Evolutionary conservation across 1,140 invertebrate species (phyloP).

Genomic region (Hyles euphorbiae): DNA sequence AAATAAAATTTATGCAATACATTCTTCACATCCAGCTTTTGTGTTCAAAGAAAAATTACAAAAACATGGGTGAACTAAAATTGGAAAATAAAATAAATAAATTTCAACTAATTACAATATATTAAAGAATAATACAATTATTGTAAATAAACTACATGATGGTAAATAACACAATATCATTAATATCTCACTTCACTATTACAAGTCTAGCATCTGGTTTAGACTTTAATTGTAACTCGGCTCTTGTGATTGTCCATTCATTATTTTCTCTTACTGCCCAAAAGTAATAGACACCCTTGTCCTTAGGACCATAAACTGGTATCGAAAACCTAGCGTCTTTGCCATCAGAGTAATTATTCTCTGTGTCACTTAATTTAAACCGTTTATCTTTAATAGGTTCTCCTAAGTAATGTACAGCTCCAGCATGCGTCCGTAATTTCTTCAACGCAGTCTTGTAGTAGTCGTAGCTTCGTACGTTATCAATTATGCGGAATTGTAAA

Average conservation of each 20-base stretch:
- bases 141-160: too few relatives aligned
- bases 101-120: background rate
- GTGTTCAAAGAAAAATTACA: background rate
- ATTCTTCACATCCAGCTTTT: too few relatives aligned
- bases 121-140: background rate
- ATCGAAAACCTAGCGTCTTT: constrained; percentile 76
- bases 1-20: too few relatives aligned
- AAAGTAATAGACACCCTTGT: constrained; percentile 76
- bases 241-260: constrained; percentile 68
- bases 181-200: constrained; percentile 41
- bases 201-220: constrained; percentile 69
- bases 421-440: constrained; percentile 71
- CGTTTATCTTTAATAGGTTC: constrained; percentile 79
- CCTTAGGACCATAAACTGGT: constrained; percentile 77
- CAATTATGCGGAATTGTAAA: constrained; percentile 50
- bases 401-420: constrained; percentile 77
- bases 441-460: constrained; percentile 78
- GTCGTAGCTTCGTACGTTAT: constrained; percentile 50
- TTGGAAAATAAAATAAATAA: background rate
- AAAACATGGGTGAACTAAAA: background rate
- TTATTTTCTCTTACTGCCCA: constrained; percentile 69
- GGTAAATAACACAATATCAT: constrained; percentile 17
- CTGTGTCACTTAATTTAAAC: constrained; percentile 75
- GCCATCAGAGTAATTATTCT: constrained; percentile 75
- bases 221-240: constrained; percentile 75